Evolutionary conservation across 2,888 invertebrate species (phyloP).

Genomic region (Troides oblongomaculatus): DNA sequence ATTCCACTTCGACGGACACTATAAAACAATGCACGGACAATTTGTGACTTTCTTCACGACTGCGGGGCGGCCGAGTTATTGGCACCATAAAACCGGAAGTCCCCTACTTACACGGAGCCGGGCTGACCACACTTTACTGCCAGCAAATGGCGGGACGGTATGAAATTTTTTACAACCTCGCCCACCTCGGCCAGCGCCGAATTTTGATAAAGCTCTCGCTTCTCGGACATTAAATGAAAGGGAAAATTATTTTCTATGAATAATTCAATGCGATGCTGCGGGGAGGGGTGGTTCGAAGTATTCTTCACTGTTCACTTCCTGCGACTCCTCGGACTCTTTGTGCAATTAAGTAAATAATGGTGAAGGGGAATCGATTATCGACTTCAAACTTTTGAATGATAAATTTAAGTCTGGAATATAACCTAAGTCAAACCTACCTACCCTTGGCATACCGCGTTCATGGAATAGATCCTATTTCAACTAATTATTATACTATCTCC

Average conservation of each 20-base stretch:
- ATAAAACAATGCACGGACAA: slow-evolving; percentile 40
- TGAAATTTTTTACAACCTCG: slow-evolving; percentile 44
- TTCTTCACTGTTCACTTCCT: slow-evolving; percentile 1
- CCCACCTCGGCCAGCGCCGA: slow-evolving; percentile 35
- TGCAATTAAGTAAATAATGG: slow-evolving; percentile 1
- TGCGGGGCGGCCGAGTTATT: slow-evolving; percentile 44
- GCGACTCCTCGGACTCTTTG: slow-evolving; percentile 18
- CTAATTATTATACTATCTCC: no score
- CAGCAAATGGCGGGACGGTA: slow-evolving; percentile 45
- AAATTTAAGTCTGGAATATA: no score
- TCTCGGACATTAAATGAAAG: slow-evolving; percentile 39
- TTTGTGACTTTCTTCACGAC: slow-evolving; percentile 37
- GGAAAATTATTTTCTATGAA: slow-evolving; percentile 46
- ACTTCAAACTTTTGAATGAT: no score
- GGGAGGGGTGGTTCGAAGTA: neutral
- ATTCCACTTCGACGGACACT: slow-evolving; percentile 30
- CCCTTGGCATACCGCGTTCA: no score
- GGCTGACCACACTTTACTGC: slow-evolving; percentile 51
- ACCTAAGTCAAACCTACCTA: no score
- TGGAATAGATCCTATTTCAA: no score
- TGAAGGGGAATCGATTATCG: no score
- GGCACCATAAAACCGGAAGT: slow-evolving; percentile 45
- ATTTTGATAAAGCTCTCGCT: slow-evolving; percentile 39
- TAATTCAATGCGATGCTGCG: slow-evolving; percentile 37
- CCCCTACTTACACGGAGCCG: slow-evolving; percentile 35